A percentile compares a stretch with the other conserved stretches of the same genome.
Evolutionary conservation across 1,140 invertebrate genomes (phyloP).

Genomic region (Drosophila nasuta): DNA sequence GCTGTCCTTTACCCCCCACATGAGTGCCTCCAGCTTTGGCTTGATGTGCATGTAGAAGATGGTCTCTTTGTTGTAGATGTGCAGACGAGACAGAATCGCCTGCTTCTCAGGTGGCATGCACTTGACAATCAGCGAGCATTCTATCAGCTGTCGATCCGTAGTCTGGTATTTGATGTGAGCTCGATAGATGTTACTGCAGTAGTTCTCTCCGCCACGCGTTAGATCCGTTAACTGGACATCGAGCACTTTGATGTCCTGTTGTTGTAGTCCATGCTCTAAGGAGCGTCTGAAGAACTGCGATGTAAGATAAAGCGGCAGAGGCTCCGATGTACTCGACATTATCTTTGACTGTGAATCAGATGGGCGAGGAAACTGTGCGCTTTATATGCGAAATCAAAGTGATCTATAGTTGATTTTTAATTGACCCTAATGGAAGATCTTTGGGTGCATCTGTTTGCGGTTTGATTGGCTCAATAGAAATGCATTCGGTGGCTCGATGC

Average conservation of each 20-base stretch:
- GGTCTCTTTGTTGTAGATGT: slow-evolving; percentile 79
- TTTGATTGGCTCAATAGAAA: slow-evolving; percentile 64
- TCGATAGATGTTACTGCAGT: slow-evolving; percentile 81
- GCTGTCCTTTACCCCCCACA: slow-evolving; percentile 45
- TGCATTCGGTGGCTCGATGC: slow-evolving; percentile 40
- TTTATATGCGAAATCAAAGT: slow-evolving; percentile 60
- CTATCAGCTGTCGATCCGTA: slow-evolving; percentile 28
- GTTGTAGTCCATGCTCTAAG: slow-evolving; percentile 71
- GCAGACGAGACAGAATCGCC: slow-evolving; percentile 63
- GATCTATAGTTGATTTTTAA: slow-evolving; percentile 34
- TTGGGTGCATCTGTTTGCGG: slow-evolving; percentile 31
- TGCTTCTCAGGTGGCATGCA: slow-evolving; percentile 79
- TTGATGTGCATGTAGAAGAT: slow-evolving; percentile 76
- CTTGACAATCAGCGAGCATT: slow-evolving; percentile 72
- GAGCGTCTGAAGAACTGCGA: slow-evolving; percentile 62
- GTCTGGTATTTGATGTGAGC: slow-evolving; percentile 60
- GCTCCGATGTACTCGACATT: slow-evolving; percentile 56
- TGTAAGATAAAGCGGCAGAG: slow-evolving; percentile 64
- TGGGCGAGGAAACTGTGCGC: not conserved
- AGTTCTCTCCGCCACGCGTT: slow-evolving; percentile 77
- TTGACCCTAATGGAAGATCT: slow-evolving; percentile 64
- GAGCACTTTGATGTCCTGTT: slow-evolving; percentile 62
- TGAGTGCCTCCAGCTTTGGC: slow-evolving; percentile 74
- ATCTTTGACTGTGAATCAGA: slow-evolving; percentile 31
- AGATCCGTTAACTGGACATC: slow-evolving; percentile 63